phyloP scores from a whole-genome alignment of 2,888 invertebrate genomes.

The Schrankia costaestrigalis region DNA sequence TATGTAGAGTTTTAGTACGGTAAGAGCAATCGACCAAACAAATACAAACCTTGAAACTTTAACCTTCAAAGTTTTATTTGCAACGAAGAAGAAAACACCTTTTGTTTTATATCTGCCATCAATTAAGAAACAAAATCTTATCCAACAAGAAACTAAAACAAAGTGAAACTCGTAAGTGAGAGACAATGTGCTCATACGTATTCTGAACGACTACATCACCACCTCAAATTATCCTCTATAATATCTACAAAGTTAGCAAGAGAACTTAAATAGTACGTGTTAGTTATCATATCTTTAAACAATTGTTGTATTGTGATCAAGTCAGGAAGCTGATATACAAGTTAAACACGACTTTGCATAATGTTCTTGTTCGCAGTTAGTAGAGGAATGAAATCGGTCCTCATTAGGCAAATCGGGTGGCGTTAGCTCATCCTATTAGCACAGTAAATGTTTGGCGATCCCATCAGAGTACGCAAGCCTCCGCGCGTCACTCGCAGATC shows the following conservation, averaged over 20 bases:
- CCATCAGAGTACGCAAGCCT: slow-evolving; percentile 58
- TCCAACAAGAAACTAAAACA: no score
- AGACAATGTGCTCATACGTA: no score
- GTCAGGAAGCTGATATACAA: slow-evolving; percentile 58
- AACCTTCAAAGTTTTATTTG: no score
- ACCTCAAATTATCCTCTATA: slow-evolving; percentile 21
- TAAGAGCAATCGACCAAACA: no score
- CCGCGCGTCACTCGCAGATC: slow-evolving; percentile 46
- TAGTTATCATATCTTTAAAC: slow-evolving; percentile 35
- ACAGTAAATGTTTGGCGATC: slow-evolving; percentile 72
- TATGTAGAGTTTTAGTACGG: no score
- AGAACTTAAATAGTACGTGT: slow-evolving; percentile 18
- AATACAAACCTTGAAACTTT: no score
- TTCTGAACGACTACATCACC: no score
- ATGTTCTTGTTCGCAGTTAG: slow-evolving; percentile 58
- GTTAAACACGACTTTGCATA: slow-evolving; percentile 75
- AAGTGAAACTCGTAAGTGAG: no score
- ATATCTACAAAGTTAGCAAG: slow-evolving; percentile 18
- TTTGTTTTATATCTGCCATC: no score
- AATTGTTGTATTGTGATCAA: slow-evolving; percentile 62
- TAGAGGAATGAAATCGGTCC: slow-evolving; percentile 57
- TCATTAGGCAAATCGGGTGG: slow-evolving; percentile 75
- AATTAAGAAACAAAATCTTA: no score
- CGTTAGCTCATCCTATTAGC: slow-evolving; percentile 71
- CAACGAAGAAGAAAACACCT: no score